phyloP scores from a whole-genome alignment of 2,888 invertebrate genomes.

The Frankliniella fusca region DNA sequence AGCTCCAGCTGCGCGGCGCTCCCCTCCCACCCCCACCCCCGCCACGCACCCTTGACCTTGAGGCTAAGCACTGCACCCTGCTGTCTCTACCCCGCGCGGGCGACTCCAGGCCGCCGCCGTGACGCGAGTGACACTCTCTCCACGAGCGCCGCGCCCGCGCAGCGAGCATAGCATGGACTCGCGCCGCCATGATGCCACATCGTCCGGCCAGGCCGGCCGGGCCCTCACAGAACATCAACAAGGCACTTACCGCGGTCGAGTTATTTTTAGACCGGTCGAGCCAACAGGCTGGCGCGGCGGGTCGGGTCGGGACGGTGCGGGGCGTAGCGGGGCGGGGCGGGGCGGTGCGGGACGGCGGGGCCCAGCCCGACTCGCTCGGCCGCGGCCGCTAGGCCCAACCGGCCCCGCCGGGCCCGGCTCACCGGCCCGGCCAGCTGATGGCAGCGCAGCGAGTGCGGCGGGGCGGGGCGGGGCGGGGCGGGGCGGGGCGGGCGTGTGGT shows the following conservation, averaged over 20 bases:
- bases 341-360: not conserved
- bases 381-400: too few species aligned
- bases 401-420: too few species aligned
- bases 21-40: not conserved
- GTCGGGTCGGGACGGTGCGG: not conserved
- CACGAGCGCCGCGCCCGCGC: too few species aligned
- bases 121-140: too few species aligned
- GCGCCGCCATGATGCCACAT: not conserved
- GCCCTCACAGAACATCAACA: not conserved
- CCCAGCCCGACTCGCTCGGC: too few species aligned
- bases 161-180: too few species aligned
- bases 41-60: not conserved
- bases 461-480: not conserved
- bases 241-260: constrained; percentile 1
- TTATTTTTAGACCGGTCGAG: constrained; percentile 5
- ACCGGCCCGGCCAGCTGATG: too few species aligned
- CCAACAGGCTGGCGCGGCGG: not conserved
- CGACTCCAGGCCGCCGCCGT: not conserved
- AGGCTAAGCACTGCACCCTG: not conserved
- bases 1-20: not conserved
- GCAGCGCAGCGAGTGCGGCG: not conserved
- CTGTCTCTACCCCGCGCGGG: not conserved
- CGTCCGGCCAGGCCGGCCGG: not conserved
- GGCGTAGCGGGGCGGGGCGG: not conserved
- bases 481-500: too few species aligned